phyloP scores from a whole-genome alignment of 2,113 vertebrate species.

The Edolisoma coerulescens region DNA sequence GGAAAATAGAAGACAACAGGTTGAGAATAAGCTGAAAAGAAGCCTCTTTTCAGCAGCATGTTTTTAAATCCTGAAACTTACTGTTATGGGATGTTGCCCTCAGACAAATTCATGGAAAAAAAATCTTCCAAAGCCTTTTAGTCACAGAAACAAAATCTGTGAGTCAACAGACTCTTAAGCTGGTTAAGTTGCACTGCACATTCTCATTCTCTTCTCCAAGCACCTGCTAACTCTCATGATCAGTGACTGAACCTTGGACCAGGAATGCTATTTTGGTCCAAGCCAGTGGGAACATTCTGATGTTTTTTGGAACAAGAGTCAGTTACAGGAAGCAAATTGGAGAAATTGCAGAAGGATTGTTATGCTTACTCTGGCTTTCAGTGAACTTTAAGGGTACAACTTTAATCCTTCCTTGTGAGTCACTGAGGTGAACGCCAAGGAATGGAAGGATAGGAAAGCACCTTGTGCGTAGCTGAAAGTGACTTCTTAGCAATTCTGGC shows the following conservation, averaged over 20 bases:
- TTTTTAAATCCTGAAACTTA: background rate
- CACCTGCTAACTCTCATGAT: background rate
- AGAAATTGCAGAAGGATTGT: background rate
- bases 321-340: background rate
- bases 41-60: background rate
- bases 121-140: background rate
- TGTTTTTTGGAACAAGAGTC: background rate
- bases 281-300: background rate
- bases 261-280: background rate
- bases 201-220: background rate
- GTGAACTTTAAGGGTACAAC: background rate
- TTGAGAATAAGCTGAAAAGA: background rate
- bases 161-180: background rate
- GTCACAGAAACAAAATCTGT: background rate
- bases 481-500: background rate
- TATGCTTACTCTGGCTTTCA: background rate
- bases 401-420: conserved; percentile 31
- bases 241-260: background rate
- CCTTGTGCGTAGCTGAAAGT: background rate
- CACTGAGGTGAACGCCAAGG: background rate
- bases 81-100: background rate
- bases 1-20: background rate
- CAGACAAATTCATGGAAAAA: background rate
- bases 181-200: background rate
- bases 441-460: conserved; percentile 9